A percentile compares a stretch with the other conserved stretches of the same genome.
Conservation (phyloP, 1,140 invertebrate species). For the Hyposmocoma kahamanoa region DNA sequence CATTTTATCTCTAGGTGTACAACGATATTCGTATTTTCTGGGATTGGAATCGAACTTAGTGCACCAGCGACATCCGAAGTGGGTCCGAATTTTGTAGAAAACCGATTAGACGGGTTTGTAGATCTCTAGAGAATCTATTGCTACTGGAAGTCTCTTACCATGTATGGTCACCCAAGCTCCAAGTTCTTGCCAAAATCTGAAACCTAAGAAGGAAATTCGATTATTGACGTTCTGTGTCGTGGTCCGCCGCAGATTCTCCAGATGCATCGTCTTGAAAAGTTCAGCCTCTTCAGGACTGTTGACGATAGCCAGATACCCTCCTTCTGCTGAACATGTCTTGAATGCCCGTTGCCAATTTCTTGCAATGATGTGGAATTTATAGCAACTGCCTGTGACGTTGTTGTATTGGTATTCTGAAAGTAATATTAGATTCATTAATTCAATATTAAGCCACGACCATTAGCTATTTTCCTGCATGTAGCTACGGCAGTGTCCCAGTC, state of each 20-base stretch:
- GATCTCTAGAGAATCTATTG: too few species aligned
- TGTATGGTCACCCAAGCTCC: slow-evolving; percentile 35
- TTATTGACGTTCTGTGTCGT: background rate
- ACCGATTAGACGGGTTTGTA: too few species aligned
- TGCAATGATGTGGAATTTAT: slow-evolving; percentile 41
- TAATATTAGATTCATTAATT: too few species aligned
- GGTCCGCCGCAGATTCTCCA: too few species aligned
- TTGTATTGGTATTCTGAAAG: slow-evolving; percentile 29
- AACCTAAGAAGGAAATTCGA: slow-evolving; percentile 29
- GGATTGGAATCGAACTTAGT: too few species aligned
- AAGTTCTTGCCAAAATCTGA: slow-evolving; percentile 37
- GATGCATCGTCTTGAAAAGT: slow-evolving; percentile 14
- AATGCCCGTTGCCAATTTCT: slow-evolving; percentile 32
- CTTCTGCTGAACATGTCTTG: slow-evolving; percentile 41
- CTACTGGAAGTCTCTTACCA: slow-evolving; percentile 29
- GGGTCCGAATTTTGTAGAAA: too few species aligned
- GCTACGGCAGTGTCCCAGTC: background rate
- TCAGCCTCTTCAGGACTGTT: slow-evolving; percentile 37
- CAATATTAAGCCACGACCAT: too few species aligned
- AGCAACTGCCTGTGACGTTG: slow-evolving; percentile 31
- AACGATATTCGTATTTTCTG: too few species aligned
- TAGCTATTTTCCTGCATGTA: too few species aligned
- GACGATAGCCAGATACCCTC: slow-evolving; percentile 43
- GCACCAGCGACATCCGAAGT: too few species aligned
- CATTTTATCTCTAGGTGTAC: too few species aligned